A percentile compares a stretch with the other conserved stretches of the same genome.
Conservation (phyloP, 1,140 invertebrate species). For the Helicoverpa armigera region DNA sequence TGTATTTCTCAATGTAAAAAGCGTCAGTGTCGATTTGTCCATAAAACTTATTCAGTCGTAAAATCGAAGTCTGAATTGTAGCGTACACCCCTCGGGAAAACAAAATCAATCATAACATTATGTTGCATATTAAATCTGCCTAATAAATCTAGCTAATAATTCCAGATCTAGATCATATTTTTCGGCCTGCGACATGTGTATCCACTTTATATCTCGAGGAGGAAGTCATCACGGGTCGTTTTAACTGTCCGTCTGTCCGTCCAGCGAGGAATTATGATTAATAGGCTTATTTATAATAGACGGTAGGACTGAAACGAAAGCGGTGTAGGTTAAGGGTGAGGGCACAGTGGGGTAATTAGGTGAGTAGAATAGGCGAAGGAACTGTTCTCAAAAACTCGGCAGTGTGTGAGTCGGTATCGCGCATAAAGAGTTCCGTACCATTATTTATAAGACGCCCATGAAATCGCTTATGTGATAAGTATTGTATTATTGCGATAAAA, state of each 20-base stretch:
- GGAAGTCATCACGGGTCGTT: slow-evolving; percentile 29
- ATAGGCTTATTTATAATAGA: slow-evolving; percentile 7
- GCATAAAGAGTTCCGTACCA: too few species aligned
- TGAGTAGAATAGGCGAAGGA: too few species aligned
- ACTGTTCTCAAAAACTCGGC: too few species aligned
- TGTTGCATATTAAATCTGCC: neutral
- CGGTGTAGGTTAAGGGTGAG: neutral
- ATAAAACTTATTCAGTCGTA: too few species aligned
- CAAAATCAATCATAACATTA: neutral
- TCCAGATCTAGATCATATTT: neutral
- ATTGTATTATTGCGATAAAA: too few species aligned
- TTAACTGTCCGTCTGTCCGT: slow-evolving; percentile 22
- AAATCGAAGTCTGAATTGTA: too few species aligned
- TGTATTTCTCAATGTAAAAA: too few species aligned
- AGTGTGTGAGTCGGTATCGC: too few species aligned
- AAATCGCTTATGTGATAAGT: too few species aligned
- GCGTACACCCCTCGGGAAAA: too few species aligned
- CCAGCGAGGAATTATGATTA: slow-evolving; percentile 1
- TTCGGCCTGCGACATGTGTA: neutral
- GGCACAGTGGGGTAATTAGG: neutral
- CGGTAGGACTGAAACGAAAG: neutral
- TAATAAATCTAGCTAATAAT: neutral
- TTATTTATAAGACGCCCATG: too few species aligned
- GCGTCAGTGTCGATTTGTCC: too few species aligned
- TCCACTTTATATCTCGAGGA: slow-evolving; percentile 26